These are phyloP conservation scores for Dynastes grantii DNA, from an alignment of 2,888 invertebrate genomes.

Conservation along the genomic window DNA sequence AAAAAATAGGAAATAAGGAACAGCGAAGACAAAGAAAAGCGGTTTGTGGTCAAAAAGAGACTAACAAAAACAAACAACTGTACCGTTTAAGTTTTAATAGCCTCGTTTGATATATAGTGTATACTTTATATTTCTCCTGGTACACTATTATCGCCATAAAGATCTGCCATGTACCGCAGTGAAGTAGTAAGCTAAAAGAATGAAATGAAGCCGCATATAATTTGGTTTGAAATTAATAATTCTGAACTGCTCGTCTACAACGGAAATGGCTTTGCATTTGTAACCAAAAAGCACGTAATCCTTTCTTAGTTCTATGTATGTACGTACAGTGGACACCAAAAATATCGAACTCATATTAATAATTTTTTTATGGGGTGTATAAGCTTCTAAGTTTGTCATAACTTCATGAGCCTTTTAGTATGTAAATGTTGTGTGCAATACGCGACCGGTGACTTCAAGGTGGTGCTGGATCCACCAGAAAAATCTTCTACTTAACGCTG, in stretches of 20 bases:
- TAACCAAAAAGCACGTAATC: slow-evolving; percentile 56
- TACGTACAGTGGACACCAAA: neutral
- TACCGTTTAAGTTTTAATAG: slow-evolving; percentile 60
- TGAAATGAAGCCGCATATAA: slow-evolving; percentile 56
- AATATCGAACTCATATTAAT: too few relatives aligned
- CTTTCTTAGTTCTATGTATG: slow-evolving; percentile 33
- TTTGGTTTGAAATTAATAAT: slow-evolving; percentile 60
- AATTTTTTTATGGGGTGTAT: too few relatives aligned
- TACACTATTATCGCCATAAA: slow-evolving; percentile 59
- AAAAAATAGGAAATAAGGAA: slow-evolving; percentile 44
- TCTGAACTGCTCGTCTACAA: slow-evolving; percentile 51
- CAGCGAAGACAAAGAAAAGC: slow-evolving; percentile 40
- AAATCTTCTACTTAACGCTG: too few relatives aligned
- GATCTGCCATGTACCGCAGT: slow-evolving; percentile 57
- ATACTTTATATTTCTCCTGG: slow-evolving; percentile 51
- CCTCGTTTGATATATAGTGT: slow-evolving; percentile 63
- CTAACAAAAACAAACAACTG: slow-evolving; percentile 14
- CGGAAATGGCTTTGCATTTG: slow-evolving; percentile 59
- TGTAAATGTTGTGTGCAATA: too few relatives aligned
- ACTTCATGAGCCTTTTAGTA: too few relatives aligned
- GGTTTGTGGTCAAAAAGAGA: slow-evolving; percentile 8
- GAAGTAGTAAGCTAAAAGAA: slow-evolving; percentile 52
- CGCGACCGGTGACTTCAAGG: too few relatives aligned
- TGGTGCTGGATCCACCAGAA: too few relatives aligned
- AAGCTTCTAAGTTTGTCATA: too few relatives aligned